Percentiles rank a stretch among this genome's conserved stretches.
Conservation (phyloP, 2,888 invertebrate species). For the Liodrosophila aerea region DNA sequence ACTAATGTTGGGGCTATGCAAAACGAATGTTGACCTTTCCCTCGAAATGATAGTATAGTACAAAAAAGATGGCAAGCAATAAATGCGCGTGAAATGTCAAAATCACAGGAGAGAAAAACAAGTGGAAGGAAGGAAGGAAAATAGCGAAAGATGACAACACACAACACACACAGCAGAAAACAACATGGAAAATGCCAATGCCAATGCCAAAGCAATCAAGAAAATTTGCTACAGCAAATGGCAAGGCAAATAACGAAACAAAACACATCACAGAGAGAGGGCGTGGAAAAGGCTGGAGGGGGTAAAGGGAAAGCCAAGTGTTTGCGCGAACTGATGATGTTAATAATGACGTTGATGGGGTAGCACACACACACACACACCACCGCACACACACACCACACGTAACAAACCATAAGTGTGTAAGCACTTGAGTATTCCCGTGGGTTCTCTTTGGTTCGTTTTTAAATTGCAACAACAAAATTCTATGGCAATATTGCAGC, state of each 20-base stretch:
- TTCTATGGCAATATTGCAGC: neutral
- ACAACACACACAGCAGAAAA: slow-evolving; percentile 40
- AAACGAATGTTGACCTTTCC: slow-evolving; percentile 63
- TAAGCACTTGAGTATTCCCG: slow-evolving; percentile 28
- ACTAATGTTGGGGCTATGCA: slow-evolving; percentile 40
- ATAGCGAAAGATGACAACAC: slow-evolving; percentile 59
- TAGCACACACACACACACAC: slow-evolving; percentile 21
- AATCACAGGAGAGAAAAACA: slow-evolving; percentile 49
- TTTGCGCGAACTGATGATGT: slow-evolving; percentile 50
- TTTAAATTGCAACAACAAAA: slow-evolving; percentile 37
- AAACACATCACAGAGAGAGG: neutral
- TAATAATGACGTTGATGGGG: slow-evolving; percentile 15
- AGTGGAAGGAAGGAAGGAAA: slow-evolving; percentile 20
- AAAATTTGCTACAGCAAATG: slow-evolving; percentile 69
- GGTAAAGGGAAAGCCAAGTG: slow-evolving; percentile 35
- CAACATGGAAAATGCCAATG: slow-evolving; percentile 60
- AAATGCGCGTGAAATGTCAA: slow-evolving; percentile 76
- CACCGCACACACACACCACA: slow-evolving; percentile 12
- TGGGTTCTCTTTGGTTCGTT: slow-evolving; percentile 20
- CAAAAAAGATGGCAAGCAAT: slow-evolving; percentile 45
- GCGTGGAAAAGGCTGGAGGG: neutral
- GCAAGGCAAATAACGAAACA: slow-evolving; percentile 64
- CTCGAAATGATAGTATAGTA: slow-evolving; percentile 27
- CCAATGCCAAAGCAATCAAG: slow-evolving; percentile 72
- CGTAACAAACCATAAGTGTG: slow-evolving; percentile 35